Percentiles rank a stretch among this genome's conserved stretches.
Evolutionary conservation across 2,888 invertebrate species (phyloP).

Genomic region (Octodonta nipae): DNA sequence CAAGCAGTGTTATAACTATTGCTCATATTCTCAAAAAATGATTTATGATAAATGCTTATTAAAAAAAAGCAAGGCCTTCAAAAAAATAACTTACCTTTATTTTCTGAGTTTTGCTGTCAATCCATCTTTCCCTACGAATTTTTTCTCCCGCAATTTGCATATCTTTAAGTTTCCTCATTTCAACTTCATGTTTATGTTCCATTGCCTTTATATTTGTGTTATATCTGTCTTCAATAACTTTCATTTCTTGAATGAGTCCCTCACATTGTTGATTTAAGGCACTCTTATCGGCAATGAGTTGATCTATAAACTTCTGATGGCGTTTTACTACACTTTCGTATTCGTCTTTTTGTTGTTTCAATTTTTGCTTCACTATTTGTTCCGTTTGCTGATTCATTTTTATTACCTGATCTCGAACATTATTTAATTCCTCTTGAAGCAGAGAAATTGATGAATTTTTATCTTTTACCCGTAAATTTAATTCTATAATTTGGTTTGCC

Average conservation of each 20-base stretch:
- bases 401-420: slow-evolving; percentile 40
- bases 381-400: slow-evolving; percentile 33
- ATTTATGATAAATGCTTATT: too few relatives aligned
- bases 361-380: slow-evolving; percentile 32
- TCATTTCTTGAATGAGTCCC: slow-evolving; percentile 49
- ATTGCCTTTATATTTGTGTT: slow-evolving; percentile 51
- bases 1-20: too few relatives aligned
- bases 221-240: slow-evolving; percentile 52
- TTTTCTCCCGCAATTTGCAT: slow-evolving; percentile 68
- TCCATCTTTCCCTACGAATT: slow-evolving; percentile 61
- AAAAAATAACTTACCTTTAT: slow-evolving; percentile 68
- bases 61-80: too few relatives aligned
- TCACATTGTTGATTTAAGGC: slow-evolving; percentile 62
- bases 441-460: slow-evolving; percentile 44
- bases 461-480: slow-evolving; percentile 47
- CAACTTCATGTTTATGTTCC: slow-evolving; percentile 63
- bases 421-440: slow-evolving; percentile 46
- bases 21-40: too few relatives aligned
- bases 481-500: slow-evolving; percentile 47
- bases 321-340: slow-evolving; percentile 60
- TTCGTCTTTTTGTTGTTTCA: slow-evolving; percentile 52
- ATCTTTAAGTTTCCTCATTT: slow-evolving; percentile 61
- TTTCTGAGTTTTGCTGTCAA: slow-evolving; percentile 70
- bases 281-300: slow-evolving; percentile 67
- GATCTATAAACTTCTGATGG: slow-evolving; percentile 73